Evolutionary conservation across 1,140 invertebrate species (phyloP), one percentile per base, ranked within the genome.

Genomic region (Papilio dardanus): DNA sequence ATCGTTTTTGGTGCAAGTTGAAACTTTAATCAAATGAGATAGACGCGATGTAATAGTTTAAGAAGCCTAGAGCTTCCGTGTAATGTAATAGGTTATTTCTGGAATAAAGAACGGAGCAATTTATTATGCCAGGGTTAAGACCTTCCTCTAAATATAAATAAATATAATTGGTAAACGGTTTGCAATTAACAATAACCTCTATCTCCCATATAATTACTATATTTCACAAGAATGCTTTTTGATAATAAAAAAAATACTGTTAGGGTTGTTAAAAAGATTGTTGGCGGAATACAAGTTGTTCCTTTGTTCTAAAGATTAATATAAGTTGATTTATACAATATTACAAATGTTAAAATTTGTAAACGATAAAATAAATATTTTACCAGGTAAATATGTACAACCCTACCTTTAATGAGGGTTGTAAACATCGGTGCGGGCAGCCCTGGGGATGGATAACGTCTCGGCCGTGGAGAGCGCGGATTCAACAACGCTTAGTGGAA

Each of bases 401-500:
- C 54, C 54, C 54, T 28, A 62, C 54, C 54, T 62, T 8, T 62
- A 62, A 62, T 62, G 12, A 62, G 12, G 14, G 10, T 62, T 62
- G 54, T 62, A 62, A 62, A 62, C 54, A 62, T 24, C 30, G 54
- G 24, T 24, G 24, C 10, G 54, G 54, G 54, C 54, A 28, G 24
- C 54, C 54, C 54, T 62, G 24, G 54, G 24, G 54, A 62, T 8
- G 54, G 28, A 66, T 66, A 66, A 66, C n/a, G 16, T 31, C 65
- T 19, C 24, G 14, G 24, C 30, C 65, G 30, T 10, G 6, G 65
- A 33, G 65, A 66, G 65, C 65, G 7, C 30, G 31, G 65, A 31
- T 66, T 66, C 31, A 31, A 66, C n/a, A 66, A 66, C 54, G 54
- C 54, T 62, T 62, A 62, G 54, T 62, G 10, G 54, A 62, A 30